Conservation (phyloP, 2,888 invertebrate genomes). For the Patella caerulea region DNA sequence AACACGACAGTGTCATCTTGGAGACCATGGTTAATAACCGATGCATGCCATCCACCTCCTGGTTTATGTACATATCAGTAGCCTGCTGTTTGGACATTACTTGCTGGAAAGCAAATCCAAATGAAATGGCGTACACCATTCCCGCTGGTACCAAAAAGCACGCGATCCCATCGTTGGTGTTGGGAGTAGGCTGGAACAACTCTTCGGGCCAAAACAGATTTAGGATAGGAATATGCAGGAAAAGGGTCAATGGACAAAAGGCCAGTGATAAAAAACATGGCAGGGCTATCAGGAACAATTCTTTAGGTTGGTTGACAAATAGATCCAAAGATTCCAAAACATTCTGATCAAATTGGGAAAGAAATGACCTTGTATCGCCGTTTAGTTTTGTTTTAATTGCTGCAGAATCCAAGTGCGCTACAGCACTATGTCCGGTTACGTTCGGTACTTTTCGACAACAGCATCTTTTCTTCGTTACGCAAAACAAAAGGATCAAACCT, state of each 20-base stretch:
- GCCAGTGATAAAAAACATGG: constrained; percentile 48
- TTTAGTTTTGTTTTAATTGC: background rate
- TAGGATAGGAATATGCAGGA: constrained; percentile 42
- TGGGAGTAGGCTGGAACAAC: constrained; percentile 32
- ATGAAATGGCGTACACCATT: constrained; percentile 57
- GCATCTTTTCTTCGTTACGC: background rate
- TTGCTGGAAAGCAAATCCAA: constrained; percentile 58
- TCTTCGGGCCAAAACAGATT: constrained; percentile 43
- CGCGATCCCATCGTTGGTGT: constrained; percentile 58
- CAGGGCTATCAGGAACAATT: constrained; percentile 39
- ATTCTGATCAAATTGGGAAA: background rate
- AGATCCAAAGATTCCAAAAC: constrained; percentile 1
- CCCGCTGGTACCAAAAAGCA: constrained; percentile 60
- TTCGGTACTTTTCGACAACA: background rate
- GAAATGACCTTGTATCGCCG: background rate
- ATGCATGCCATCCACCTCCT: constrained; percentile 49
- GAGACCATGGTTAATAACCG: constrained; percentile 49
- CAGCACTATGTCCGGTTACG: background rate
- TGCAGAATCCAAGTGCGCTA: background rate
- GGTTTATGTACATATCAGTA: constrained; percentile 41
- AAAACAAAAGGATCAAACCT: background rate
- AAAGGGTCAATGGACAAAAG: constrained; percentile 49
- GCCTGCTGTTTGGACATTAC: constrained; percentile 48
- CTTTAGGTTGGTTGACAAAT: constrained; percentile 26
- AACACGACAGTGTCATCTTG: constrained; percentile 39